phyloP scores from a whole-genome alignment of 2,113 vertebrate genomes.

The Nyctibius bracteatus region DNA sequence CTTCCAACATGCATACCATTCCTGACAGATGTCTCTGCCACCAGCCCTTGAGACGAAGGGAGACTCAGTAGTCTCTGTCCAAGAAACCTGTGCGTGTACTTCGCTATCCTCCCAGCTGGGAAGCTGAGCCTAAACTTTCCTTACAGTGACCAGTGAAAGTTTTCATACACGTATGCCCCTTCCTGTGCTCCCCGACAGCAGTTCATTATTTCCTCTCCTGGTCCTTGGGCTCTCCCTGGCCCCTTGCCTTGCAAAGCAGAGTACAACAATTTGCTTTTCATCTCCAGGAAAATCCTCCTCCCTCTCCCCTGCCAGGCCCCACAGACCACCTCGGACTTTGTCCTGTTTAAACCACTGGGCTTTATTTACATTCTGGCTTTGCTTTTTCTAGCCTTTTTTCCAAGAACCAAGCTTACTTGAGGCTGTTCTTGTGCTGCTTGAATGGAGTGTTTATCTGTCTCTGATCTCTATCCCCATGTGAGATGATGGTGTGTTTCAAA shows the following conservation, averaged over 20 bases:
- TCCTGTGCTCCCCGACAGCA: background rate
- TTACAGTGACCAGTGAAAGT: background rate
- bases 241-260: background rate
- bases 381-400: background rate
- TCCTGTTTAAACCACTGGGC: background rate
- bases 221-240: background rate
- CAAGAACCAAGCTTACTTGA: background rate
- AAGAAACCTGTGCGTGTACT: background rate
- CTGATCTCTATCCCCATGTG: too few relatives aligned
- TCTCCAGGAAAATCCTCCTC: background rate
- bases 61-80: background rate
- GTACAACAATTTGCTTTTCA: background rate
- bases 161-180: background rate
- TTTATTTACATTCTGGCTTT: background rate
- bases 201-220: background rate
- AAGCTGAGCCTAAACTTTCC: background rate
- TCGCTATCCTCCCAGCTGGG: background rate
- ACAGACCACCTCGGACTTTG: background rate
- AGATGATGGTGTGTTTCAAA: background rate
- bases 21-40: rapidly evolving
- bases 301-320: background rate
- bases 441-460: background rate
- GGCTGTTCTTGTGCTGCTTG: background rate
- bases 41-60: background rate
- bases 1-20: background rate